Evolutionary conservation across 2,888 invertebrate species (phyloP).

Genomic region (Spilarctia lutea): DNA sequence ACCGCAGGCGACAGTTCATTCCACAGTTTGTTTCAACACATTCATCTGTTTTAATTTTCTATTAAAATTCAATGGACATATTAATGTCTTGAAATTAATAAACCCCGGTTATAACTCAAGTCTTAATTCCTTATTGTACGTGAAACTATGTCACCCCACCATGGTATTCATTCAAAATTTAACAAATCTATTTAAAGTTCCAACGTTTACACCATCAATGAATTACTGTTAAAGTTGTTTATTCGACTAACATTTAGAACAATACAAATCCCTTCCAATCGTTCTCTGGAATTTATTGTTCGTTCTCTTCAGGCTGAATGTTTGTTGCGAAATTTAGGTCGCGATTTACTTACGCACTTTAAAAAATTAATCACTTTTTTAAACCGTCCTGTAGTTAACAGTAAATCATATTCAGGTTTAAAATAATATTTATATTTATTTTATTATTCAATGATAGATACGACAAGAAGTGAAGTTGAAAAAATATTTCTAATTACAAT

Average conservation of each 20-base stretch:
- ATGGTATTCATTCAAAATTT: conserved; percentile 1
- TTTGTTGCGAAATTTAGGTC: conserved; percentile 4
- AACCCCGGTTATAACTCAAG: conserved; percentile 4
- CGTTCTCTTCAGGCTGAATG: conserved; percentile 5
- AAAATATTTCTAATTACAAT: background rate
- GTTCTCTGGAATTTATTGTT: conserved; percentile 29
- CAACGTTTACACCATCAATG: conserved; percentile 17
- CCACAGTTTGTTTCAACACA: too few species aligned
- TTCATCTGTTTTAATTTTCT: too few species aligned
- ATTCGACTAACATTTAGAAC: conserved; percentile 48
- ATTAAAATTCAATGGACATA: too few species aligned
- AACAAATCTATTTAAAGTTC: conserved; percentile 28
- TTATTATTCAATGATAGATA: background rate
- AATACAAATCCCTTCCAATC: conserved; percentile 36
- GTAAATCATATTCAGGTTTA: background rate
- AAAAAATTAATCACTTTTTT: too few species aligned
- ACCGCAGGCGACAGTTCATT: too few species aligned
- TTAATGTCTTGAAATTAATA: conserved; percentile 1
- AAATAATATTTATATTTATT: background rate
- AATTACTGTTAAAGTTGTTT: conserved; percentile 37
- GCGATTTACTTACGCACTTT: too few species aligned
- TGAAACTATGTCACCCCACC: conserved; percentile 15
- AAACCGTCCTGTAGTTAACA: background rate
- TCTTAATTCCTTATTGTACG: conserved; percentile 5
- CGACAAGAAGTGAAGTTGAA: background rate